Conservation (phyloP, 2,797 vertebrate species). For the Harpagifer antarcticus region DNA sequence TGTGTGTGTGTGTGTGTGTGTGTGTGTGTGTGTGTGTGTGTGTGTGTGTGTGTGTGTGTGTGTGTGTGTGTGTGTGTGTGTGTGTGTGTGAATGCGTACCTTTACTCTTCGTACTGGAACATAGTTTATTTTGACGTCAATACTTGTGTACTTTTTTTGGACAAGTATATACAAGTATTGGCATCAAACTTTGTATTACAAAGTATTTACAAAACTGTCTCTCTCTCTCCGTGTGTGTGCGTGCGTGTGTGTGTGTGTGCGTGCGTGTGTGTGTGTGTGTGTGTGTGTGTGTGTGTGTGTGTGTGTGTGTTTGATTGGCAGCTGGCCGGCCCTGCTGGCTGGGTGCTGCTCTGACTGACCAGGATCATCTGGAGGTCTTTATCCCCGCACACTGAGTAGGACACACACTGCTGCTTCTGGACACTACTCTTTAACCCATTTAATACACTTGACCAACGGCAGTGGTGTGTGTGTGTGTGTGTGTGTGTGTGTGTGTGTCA, state of each 20-base stretch:
- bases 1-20: too few relatives aligned
- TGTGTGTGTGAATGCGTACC: constrained; percentile 18
- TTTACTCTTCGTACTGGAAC: too few relatives aligned
- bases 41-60: constrained; percentile 36
- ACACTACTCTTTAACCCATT: constrained; percentile 65
- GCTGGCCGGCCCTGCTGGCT: constrained; percentile 62
- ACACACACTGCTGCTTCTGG: constrained; percentile 69
- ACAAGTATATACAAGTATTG: too few relatives aligned
- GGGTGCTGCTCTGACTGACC: constrained; percentile 60
- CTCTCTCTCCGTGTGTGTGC: neutral
- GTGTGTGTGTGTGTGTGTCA: constrained; percentile 26
- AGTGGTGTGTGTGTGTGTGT: neutral
- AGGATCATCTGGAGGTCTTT: constrained; percentile 70
- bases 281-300: constrained; percentile 11
- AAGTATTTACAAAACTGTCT: too few relatives aligned
- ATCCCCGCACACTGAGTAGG: constrained; percentile 56
- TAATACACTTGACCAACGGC: constrained; percentile 59
- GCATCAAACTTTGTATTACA: too few relatives aligned
- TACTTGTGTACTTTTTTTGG: too few relatives aligned
- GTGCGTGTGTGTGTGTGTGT: neutral
- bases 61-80: constrained; percentile 20
- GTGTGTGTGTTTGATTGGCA: constrained; percentile 67
- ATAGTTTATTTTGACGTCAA: too few relatives aligned
- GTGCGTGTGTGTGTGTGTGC: too few relatives aligned
- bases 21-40: constrained; percentile 7